Evolutionary conservation across 2,113 vertebrate species (phyloP).

Genomic region (Microtus oregoni): DNA sequence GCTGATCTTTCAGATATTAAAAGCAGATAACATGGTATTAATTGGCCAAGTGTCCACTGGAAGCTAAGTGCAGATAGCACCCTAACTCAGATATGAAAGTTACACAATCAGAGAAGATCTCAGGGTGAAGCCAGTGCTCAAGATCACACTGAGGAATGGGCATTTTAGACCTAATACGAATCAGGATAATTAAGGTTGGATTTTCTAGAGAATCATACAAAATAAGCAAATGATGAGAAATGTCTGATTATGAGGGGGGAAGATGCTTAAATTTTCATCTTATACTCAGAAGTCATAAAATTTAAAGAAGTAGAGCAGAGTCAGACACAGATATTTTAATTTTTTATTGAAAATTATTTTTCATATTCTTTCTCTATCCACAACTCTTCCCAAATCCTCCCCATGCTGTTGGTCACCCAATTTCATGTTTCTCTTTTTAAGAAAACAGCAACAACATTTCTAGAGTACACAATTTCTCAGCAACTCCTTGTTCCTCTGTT

Average conservation of each 20-base stretch:
- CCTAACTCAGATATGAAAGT: neutral
- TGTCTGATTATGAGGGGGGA: neutral
- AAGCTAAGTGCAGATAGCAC: accelerated
- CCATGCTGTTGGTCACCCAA: too few relatives aligned
- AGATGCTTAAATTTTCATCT: neutral
- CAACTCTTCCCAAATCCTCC: neutral
- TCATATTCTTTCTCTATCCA: neutral
- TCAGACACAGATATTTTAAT: neutral
- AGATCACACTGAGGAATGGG: neutral
- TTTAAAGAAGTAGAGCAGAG: neutral
- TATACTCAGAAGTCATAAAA: neutral
- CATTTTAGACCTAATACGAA: neutral
- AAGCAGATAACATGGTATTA: neutral
- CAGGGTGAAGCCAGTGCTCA: neutral
- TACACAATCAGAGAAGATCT: neutral
- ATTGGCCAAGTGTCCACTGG: neutral
- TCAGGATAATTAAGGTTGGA: neutral
- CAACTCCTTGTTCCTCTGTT: neutral
- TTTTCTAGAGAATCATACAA: neutral
- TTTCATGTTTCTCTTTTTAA: neutral
- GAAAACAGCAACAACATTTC: neutral
- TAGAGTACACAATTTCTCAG: neutral
- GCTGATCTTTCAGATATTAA: neutral
- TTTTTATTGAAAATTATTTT: neutral
- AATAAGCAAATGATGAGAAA: neutral